phyloP scores from a whole-genome alignment of 2,113 vertebrate genomes.

The Psilopsiagon aurifrons region DNA sequence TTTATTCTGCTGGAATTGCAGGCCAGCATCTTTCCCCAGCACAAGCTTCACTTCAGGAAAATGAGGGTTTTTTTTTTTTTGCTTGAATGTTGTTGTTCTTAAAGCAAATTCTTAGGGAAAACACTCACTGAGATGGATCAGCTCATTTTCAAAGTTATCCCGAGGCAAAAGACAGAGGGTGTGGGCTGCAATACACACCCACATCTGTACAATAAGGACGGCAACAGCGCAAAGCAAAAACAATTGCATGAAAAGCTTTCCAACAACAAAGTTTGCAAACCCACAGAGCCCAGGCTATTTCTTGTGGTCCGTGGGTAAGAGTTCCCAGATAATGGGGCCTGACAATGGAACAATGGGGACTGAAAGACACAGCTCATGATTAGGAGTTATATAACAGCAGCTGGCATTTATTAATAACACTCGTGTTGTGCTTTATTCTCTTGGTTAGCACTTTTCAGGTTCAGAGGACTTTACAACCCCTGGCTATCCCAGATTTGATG shows the following conservation, averaged over 20 bases:
- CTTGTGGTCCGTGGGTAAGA: constrained; percentile 64
- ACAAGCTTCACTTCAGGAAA: constrained; percentile 48
- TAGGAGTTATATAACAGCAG: constrained; percentile 53
- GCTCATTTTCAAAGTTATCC: constrained; percentile 42
- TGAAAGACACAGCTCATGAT: constrained; percentile 14
- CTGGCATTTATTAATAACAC: constrained; percentile 65
- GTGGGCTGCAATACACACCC: constrained; percentile 63
- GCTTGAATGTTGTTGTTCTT: constrained; percentile 42
- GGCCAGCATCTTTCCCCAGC: neutral
- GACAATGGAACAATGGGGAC: constrained; percentile 61
- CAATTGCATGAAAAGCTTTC: constrained; percentile 69
- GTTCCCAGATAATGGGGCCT: constrained; percentile 65
- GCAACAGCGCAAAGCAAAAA: constrained; percentile 37
- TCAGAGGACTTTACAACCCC: constrained; percentile 41
- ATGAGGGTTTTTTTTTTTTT: rapidly evolving
- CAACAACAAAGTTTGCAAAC: constrained; percentile 67
- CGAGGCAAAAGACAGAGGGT: constrained; percentile 60
- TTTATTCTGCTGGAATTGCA: neutral
- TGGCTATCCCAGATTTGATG: neutral
- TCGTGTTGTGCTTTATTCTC: constrained; percentile 5
- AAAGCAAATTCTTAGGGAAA: constrained; percentile 54
- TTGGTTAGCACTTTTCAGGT: constrained; percentile 68
- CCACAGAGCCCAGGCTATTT: constrained; percentile 57
- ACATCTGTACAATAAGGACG: constrained; percentile 58
- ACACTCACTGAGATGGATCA: neutral